phyloP scores from a whole-genome alignment of 2,113 vertebrate genomes.

The Sylvicapra grimmia region DNA sequence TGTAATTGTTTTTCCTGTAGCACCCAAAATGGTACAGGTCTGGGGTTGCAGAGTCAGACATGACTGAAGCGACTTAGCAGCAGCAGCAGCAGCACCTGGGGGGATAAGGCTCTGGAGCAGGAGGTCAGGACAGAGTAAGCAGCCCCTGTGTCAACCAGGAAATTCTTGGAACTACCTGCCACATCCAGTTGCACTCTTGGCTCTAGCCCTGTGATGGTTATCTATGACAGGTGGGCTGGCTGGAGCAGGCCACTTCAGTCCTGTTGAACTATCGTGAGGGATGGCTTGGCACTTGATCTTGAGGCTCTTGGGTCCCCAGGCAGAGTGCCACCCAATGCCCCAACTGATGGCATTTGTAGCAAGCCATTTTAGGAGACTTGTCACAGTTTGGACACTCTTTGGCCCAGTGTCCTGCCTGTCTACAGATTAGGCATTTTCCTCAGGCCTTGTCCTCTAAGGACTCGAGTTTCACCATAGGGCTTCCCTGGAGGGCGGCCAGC shows the following conservation, averaged over 20 bases:
- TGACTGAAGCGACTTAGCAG: fast-evolving
- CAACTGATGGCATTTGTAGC: not conserved
- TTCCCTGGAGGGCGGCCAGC: not conserved
- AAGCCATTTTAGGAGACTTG: not conserved
- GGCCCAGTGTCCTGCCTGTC: not conserved
- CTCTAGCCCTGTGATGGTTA: not conserved
- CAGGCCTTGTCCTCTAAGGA: not conserved
- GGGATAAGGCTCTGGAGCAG: not conserved
- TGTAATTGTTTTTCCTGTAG: not conserved
- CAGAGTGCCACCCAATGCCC: not conserved
- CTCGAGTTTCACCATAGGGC: not conserved
- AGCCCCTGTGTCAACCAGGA: not conserved
- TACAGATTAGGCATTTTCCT: not conserved
- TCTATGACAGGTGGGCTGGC: not conserved
- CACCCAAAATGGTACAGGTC: too few relatives aligned
- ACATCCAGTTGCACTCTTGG: not conserved
- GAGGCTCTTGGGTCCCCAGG: not conserved
- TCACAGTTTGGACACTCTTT: not conserved
- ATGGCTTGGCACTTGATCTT: not conserved
- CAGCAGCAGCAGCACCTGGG: not conserved
- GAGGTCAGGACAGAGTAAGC: not conserved
- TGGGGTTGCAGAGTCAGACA: not conserved
- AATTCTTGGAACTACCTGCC: not conserved
- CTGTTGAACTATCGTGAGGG: not conserved
- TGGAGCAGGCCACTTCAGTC: not conserved